These are phyloP conservation scores for Oegoconia quadripuncta DNA, from an alignment of 2,888 invertebrate species.

Conservation along the genomic window DNA sequence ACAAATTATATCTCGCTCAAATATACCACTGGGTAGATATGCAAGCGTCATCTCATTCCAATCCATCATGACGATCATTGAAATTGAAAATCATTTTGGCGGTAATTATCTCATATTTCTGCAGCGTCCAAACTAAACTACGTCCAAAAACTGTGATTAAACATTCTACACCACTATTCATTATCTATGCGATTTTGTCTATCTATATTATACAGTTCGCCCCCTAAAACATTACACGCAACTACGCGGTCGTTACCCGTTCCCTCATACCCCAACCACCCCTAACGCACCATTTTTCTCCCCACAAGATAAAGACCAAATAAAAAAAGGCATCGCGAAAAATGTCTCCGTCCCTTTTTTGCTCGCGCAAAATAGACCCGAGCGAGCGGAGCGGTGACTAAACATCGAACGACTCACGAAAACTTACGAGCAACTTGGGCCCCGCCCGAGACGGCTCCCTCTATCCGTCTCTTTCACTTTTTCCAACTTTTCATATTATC, in stretches of 20 bases:
- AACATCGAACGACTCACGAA: conserved; percentile 77
- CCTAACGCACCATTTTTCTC: conserved; percentile 72
- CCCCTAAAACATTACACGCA: conserved; percentile 75
- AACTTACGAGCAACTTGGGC: too few species aligned
- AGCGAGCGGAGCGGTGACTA: conserved; percentile 65
- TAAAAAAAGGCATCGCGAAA: conserved; percentile 78
- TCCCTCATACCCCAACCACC: conserved; percentile 38
- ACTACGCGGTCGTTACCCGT: conserved; percentile 49
- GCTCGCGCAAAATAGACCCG: conserved; percentile 31
- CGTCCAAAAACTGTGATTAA: conserved; percentile 71
- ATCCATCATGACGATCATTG: conserved; percentile 46
- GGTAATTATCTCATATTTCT: conserved; percentile 69
- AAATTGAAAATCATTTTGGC: conserved; percentile 65
- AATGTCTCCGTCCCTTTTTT: conserved; percentile 62
- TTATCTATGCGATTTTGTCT: conserved; percentile 55
- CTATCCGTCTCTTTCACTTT: conserved; percentile 79
- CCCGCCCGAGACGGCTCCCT: conserved; percentile 75
- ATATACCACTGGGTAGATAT: too few species aligned
- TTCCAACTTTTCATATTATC: conserved; percentile 73
- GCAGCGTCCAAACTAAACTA: conserved; percentile 53
- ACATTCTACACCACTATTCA: conserved; percentile 74
- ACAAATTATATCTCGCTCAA: too few species aligned
- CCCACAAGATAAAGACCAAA: conserved; percentile 76
- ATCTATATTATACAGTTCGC: conserved; percentile 35
- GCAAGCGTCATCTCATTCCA: conserved; percentile 35